Conservation (phyloP, 2,888 invertebrate genomes). For the Gymnocheta viridis region DNA sequence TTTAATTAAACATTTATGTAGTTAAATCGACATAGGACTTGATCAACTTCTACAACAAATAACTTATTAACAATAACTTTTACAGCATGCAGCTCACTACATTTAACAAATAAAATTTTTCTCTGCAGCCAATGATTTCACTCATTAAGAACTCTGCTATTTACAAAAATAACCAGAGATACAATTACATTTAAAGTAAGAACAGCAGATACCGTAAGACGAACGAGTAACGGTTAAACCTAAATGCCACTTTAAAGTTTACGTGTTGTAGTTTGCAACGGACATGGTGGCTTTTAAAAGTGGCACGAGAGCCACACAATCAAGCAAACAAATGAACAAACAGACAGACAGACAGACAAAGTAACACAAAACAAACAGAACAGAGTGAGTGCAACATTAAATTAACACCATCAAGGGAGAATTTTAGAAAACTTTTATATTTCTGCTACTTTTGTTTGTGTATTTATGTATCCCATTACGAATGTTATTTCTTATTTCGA, state of each 20-base stretch:
- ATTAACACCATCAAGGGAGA: slow-evolving; percentile 59
- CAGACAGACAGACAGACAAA: no score
- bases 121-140: not conserved
- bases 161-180: not conserved
- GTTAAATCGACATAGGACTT: no score
- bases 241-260: slow-evolving; percentile 36
- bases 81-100: no score
- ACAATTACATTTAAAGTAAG: slow-evolving; percentile 16
- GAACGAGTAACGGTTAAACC: slow-evolving; percentile 34
- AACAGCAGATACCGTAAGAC: slow-evolving; percentile 4
- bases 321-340: slow-evolving; percentile 1
- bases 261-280: slow-evolving; percentile 49
- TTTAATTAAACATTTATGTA: no score
- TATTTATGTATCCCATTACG: slow-evolving; percentile 10
- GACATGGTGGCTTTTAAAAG: slow-evolving; percentile 52
- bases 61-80: no score
- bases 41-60: no score
- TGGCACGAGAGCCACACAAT: slow-evolving; percentile 23
- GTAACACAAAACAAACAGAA: slow-evolving; percentile 15
- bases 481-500: slow-evolving; percentile 37
- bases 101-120: no score
- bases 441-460: slow-evolving; percentile 12
- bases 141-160: not conserved
- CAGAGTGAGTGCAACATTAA: slow-evolving; percentile 55
- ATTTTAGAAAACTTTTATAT: slow-evolving; percentile 42